Evolutionary conservation across 2,888 invertebrate genomes (phyloP).

Genomic region (Macaria liturata): DNA sequence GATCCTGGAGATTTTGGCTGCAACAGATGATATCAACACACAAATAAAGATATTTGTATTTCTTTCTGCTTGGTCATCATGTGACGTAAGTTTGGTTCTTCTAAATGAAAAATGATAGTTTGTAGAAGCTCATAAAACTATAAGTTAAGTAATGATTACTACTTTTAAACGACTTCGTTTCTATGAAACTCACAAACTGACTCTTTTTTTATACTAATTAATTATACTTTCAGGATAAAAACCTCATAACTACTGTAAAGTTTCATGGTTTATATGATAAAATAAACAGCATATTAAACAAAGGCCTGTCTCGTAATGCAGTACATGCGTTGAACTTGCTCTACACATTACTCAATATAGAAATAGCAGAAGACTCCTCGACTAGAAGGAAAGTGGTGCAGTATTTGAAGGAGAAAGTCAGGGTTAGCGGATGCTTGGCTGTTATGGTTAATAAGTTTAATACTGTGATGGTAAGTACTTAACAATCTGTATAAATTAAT

Average conservation of each 20-base stretch:
- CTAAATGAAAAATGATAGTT: no score
- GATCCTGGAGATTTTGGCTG: slow-evolving; percentile 51
- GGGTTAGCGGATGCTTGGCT: slow-evolving; percentile 64
- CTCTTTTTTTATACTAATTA: no score
- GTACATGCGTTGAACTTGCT: slow-evolving; percentile 59
- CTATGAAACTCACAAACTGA: no score
- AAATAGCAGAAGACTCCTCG: slow-evolving; percentile 38
- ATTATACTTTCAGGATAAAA: slow-evolving; percentile 46
- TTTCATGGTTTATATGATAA: slow-evolving; percentile 57
- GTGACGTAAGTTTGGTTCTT: slow-evolving; percentile 46
- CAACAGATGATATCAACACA: slow-evolving; percentile 46
- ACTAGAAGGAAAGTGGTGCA: slow-evolving; percentile 41
- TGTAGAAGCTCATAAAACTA: no score
- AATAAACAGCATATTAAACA: slow-evolving; percentile 47
- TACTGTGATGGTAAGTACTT: slow-evolving; percentile 57
- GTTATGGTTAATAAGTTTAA: slow-evolving; percentile 59
- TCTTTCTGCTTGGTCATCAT: slow-evolving; percentile 52
- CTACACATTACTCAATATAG: slow-evolving; percentile 50
- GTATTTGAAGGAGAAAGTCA: slow-evolving; percentile 59
- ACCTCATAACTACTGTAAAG: slow-evolving; percentile 51
- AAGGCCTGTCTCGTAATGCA: slow-evolving; percentile 48
- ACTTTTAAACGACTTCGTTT: no score
- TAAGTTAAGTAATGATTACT: no score
- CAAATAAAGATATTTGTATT: slow-evolving; percentile 57
- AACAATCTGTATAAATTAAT: background rate